Base-by-base conservation (phyloP, 1,140 invertebrate species). In the Formica exsecta region DNA sequence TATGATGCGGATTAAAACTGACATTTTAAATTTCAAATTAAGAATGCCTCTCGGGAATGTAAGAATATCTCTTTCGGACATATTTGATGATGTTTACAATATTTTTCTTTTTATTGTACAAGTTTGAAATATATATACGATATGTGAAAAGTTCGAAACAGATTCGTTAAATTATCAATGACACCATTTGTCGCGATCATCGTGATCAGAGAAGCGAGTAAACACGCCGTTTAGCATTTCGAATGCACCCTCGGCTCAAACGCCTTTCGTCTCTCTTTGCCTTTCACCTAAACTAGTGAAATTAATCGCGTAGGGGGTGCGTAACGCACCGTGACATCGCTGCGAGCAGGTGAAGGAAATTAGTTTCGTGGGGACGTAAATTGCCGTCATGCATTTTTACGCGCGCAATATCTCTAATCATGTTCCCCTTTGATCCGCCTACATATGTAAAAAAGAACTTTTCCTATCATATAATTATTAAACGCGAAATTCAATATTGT, bases 311-410 rank as follows among this genome's bases (percentile, higher is more conserved):
- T 16, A 62, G 73, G 48, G 71, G 70, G 89, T 87, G 86, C 85
- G 74, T 89, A 92, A 89, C 90, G 84, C 76, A 64, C 89, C 92
- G 92, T 94, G 92, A 92, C 91, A 87, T 92, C 90, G 92, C 85
- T 87, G 22, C 86, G 91, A 75, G 85, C 92, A 94, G 93, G 92
- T 94, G 92, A 93, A 90, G 89, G 81, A 92, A 92, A 91, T 92
- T 92, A 87, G 77, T 81, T 75, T 61, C 75, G 19, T 61, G 11
- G 64, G 51, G 57, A 59, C 57, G 51, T 9, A 76, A 48, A 83
- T 83, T 83, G 25, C 68, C 38, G 16, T 13, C 54, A 19, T 25
- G 36, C 25, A 13, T 62, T 83, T 73, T 73, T 48, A 61, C 16
- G 22, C 54, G 32, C 54, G 73, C 29, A 76, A 64, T 38, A 19